Evolutionary conservation across 2,797 vertebrate genomes (phyloP).

Genomic region (Peromyscus melanophrys): DNA sequence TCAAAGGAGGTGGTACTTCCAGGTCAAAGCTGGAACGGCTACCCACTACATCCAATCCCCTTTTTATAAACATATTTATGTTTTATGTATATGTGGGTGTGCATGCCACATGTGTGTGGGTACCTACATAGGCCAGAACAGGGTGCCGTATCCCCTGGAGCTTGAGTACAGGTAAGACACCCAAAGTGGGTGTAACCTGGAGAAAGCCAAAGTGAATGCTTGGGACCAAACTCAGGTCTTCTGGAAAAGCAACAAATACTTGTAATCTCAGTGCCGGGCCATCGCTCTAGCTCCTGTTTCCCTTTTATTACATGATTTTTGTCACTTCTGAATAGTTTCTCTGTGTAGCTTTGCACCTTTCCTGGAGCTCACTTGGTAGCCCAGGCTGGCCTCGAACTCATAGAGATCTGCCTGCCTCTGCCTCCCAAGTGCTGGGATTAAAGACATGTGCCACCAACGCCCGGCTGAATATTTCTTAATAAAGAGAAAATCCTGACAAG

Average conservation of each 20-base stretch:
- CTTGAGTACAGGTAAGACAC: neutral
- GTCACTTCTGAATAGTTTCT: neutral
- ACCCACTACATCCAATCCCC: neutral
- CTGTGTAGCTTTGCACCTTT: too few species aligned
- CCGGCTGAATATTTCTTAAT: constrained; percentile 62
- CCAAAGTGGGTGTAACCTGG: neutral
- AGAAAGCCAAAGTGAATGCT: neutral
- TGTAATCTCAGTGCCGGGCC: neutral
- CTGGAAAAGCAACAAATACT: neutral
- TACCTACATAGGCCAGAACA: neutral
- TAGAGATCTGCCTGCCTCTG: too few species aligned
- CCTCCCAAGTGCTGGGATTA: too few species aligned
- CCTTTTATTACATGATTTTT: constrained; percentile 52
- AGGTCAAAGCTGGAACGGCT: too few species aligned
- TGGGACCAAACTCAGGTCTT: neutral
- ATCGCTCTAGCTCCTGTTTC: neutral
- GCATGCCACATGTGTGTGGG: too few species aligned
- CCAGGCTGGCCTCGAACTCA: too few species aligned
- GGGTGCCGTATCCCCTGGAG: neutral
- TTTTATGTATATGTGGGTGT: neutral
- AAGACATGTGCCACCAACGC: too few species aligned
- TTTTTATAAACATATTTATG: neutral
- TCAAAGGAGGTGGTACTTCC: too few species aligned
- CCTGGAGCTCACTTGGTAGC: too few species aligned
- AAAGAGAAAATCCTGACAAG: constrained; percentile 58